Evolutionary conservation across 2,113 vertebrate species (phyloP).

Genomic region (Sclerurus mexicanus): DNA sequence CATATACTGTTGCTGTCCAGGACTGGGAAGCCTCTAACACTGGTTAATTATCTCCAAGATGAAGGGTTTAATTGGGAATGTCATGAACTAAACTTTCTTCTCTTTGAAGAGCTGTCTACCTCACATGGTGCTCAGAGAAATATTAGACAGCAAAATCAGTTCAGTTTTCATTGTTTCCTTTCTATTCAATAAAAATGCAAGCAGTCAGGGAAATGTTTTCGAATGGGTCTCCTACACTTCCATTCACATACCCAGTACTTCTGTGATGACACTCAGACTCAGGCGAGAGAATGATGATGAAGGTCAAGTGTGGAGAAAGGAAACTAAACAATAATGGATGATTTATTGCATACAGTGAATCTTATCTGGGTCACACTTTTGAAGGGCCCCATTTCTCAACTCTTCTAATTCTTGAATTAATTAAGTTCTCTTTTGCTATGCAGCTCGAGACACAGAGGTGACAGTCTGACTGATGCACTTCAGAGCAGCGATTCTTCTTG

Average conservation of each 20-base stretch:
- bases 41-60: slow-evolving; percentile 57
- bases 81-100: slow-evolving; percentile 59
- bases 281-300: slow-evolving; percentile 60
- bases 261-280: slow-evolving; percentile 41
- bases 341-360: slow-evolving; percentile 35
- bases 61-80: slow-evolving; percentile 58
- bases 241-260: slow-evolving; percentile 37
- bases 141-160: slow-evolving; percentile 49
- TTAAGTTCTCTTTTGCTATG: slow-evolving; percentile 57
- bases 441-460: slow-evolving; percentile 36
- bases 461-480: slow-evolving; percentile 67
- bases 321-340: slow-evolving; percentile 64
- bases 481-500: slow-evolving; percentile 63
- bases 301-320: slow-evolving; percentile 66
- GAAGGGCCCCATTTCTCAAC: slow-evolving; percentile 48
- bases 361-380: slow-evolving; percentile 53
- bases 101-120: slow-evolving; percentile 62
- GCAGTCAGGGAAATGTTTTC: slow-evolving; percentile 17
- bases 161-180: slow-evolving; percentile 63
- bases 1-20: slow-evolving; percentile 23
- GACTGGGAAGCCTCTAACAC: slow-evolving; percentile 43
- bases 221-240: neutral
- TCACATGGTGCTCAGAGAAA: slow-evolving; percentile 65
- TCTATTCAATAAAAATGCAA: slow-evolving; percentile 48
- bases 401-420: slow-evolving; percentile 71